Conservation (phyloP, 2,888 invertebrate genomes). For the Stenolophus ochropezus region DNA sequence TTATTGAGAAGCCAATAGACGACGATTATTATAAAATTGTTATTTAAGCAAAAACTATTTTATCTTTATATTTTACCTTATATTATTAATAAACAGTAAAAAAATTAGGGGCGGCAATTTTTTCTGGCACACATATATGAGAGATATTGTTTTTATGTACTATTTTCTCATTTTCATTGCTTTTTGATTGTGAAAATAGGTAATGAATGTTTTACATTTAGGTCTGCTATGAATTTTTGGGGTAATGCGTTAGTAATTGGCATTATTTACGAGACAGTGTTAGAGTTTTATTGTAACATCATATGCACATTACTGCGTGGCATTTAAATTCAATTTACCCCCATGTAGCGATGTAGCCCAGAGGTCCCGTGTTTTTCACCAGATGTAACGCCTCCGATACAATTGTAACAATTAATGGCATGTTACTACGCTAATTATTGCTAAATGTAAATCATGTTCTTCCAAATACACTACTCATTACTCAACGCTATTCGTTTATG, state of each 20-base stretch:
- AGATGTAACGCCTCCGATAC: conserved; percentile 1
- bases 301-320: not conserved
- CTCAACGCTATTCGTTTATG: not conserved
- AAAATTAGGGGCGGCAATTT: too few relatives aligned
- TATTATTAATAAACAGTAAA: too few relatives aligned
- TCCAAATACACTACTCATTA: not conserved
- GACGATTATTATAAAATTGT: too few relatives aligned
- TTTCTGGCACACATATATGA: too few relatives aligned
- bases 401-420: not conserved
- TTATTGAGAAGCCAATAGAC: too few relatives aligned
- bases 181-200: too few relatives aligned
- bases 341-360: not conserved
- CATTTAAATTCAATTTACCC: conserved; percentile 16
- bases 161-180: too few relatives aligned
- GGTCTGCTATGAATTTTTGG: not conserved
- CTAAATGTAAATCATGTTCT: not conserved
- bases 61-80: too few relatives aligned
- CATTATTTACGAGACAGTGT: not conserved
- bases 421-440: not conserved
- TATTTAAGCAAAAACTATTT: too few relatives aligned
- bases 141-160: too few relatives aligned
- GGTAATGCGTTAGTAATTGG: not conserved
- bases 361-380: not conserved
- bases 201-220: not conserved
- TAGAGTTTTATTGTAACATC: not conserved